Conservation (phyloP, 2,113 vertebrate genomes). For the Poicephalus meyeri region DNA sequence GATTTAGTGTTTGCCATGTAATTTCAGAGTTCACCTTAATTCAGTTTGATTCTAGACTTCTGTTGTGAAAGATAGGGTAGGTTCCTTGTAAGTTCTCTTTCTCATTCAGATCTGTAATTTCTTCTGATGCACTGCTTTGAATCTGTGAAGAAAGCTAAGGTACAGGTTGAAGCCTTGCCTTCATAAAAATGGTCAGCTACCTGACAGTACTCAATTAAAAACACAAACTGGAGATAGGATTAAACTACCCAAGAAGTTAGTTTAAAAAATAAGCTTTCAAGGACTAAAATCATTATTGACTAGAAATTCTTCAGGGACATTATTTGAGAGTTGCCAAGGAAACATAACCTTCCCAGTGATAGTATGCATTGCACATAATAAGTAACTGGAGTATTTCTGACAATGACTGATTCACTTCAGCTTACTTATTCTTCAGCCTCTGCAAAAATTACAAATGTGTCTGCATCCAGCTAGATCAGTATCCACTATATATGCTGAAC, state of each 20-base stretch:
- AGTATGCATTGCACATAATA: conserved; percentile 39
- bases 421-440: background rate
- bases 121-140: background rate
- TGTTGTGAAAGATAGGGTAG: background rate
- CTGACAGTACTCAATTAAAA: conserved; percentile 44
- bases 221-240: background rate
- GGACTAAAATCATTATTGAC: conserved; percentile 61
- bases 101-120: background rate
- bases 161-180: conserved; percentile 27
- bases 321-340: conserved; percentile 74
- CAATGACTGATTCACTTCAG: conserved; percentile 17
- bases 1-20: background rate
- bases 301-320: conserved; percentile 49
- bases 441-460: background rate
- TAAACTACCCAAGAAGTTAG: conserved; percentile 41
- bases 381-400: conserved; percentile 27
- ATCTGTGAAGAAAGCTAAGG: background rate
- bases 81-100: background rate
- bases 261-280: conserved; percentile 60
- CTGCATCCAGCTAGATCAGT: background rate
- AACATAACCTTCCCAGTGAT: conserved; percentile 54
- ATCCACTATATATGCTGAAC: background rate
- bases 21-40: background rate
- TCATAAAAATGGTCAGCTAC: background rate
- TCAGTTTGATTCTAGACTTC: background rate